Base-by-base conservation (phyloP, 30 jellyfish, hydroid and myxozoan species). In the Clytia hemisphaerica region DNA sequence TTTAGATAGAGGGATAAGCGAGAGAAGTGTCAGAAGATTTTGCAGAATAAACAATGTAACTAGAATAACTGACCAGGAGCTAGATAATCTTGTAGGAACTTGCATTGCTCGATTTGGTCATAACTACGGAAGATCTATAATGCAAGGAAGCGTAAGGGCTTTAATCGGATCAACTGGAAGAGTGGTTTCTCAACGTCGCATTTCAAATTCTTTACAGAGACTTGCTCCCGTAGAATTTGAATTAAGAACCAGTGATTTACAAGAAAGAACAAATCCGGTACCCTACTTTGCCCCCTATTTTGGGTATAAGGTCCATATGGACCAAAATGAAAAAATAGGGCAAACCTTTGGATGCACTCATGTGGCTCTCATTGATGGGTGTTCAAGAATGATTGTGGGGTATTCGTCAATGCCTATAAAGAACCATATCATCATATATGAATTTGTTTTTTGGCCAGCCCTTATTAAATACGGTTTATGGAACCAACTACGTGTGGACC, bases 141-240 rank as follows among this genome's bases (percentile, higher is more conserved):
- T 51, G 66, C 66, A 51, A 31, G 66, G 66, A 14, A 51, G 66
- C 21, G 24, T 51, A 12, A 22, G 66, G 15, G 21, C 66, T 51
- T 14, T 14, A 15, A 14, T 51, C 10, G 30, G 30, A 51, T 22
- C 24, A 14, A 51, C 66, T 14, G 16, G 14, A 12, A 31, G 66
- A 14, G 66, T 24, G 16, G 66, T 51, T 12, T 51, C 66, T 14
- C 66, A 51, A 22, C 21, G 66, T 22, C 21, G 66, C 15, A 51
- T 51, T 14, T 51, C 66, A 12, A 24, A 51, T 14, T 51, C 66
- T n/a, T 22, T 51, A 22, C 66, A 24, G 24, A 51, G 66, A 24
- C 16, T 24, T 14, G 66, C 66, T 51, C 66, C 66, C 16, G 66
- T 14, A 12, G 66, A 22, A 51, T 51, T 51, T 24, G 66, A 51